Base-by-base conservation (phyloP, 2,113 vertebrate species). In the Atractosteus spatula region DNA sequence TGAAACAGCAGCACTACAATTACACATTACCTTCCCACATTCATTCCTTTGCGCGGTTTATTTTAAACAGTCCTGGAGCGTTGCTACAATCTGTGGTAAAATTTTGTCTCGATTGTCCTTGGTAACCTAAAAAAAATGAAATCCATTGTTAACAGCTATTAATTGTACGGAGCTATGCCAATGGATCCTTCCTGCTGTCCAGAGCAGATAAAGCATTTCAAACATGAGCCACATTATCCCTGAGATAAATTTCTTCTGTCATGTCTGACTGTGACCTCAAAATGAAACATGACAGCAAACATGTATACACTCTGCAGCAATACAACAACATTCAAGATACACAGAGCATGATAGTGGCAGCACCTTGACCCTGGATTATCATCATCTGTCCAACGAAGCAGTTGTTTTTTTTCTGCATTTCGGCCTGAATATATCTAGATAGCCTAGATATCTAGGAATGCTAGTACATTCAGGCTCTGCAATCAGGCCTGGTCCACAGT, bases 81-180 rank as follows among this genome's bases (percentile, higher is more conserved):
- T 76, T 43, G 84, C 77, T 76, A 97, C 74, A 68, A 98, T 86
- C 41, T 96, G 94, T 65, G 87, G 86, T 42, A 96, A 85, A 77
- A 97, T 80, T 76, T 55, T 57, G 80, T 93, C 89, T 88, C 97
- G 91, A 88, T 97, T 99, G 65, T 98, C 96, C 77, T 92, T 98
- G 8, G 93, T 93, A 77, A 99, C 91, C 97, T 99, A 80, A 71
- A 12, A 71, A 83, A 81, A 0, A n/a, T 70, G 72, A 56, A 69
- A 76, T 14, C 62, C 5, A 75, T 72, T 54, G 63, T 80, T 77
- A 78, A 77, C 41, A 85, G 85, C 85, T 75, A 79, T 84, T 78
- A 65, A 41, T 29, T 10, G 10, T 41, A 41, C 29, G 8, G 8
- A 11, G 29, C 8, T 8, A 65, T 65, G 8, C 4, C 41, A 43